These are phyloP conservation scores for Phocoena sinus DNA, from an alignment of 2,113 vertebrate species.

Conservation along the genomic window DNA sequence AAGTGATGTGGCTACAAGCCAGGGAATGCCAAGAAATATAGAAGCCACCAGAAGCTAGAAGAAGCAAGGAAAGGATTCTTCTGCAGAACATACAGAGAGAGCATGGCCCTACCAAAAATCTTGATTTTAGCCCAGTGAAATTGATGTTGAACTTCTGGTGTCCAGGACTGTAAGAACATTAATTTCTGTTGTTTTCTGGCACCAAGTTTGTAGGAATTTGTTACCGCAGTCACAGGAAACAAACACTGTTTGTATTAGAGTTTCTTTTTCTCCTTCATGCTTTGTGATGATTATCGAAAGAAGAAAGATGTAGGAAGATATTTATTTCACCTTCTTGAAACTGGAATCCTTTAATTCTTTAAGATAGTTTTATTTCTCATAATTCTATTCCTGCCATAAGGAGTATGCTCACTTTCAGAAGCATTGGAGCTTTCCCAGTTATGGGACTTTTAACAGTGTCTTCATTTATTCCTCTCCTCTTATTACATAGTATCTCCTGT, in stretches of 20 bases:
- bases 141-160: neutral
- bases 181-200: neutral
- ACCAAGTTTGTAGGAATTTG: neutral
- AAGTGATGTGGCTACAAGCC: neutral
- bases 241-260: neutral
- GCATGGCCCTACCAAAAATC: neutral
- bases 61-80: neutral
- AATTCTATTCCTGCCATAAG: neutral
- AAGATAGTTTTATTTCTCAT: neutral
- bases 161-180: neutral
- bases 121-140: neutral
- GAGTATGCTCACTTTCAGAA: neutral
- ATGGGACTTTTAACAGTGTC: neutral
- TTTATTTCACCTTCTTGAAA: neutral
- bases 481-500: neutral
- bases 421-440: neutral
- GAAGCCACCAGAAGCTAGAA: neutral
- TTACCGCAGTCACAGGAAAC: neutral
- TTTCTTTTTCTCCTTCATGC: neutral
- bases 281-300: neutral
- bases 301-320: neutral
- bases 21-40: neutral
- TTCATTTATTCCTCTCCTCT: neutral
- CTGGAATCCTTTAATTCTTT: slow-evolving; percentile 5
- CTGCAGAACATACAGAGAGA: neutral